phyloP scores from a whole-genome alignment of 2,113 vertebrate species.

The Tamias sibiricus region DNA sequence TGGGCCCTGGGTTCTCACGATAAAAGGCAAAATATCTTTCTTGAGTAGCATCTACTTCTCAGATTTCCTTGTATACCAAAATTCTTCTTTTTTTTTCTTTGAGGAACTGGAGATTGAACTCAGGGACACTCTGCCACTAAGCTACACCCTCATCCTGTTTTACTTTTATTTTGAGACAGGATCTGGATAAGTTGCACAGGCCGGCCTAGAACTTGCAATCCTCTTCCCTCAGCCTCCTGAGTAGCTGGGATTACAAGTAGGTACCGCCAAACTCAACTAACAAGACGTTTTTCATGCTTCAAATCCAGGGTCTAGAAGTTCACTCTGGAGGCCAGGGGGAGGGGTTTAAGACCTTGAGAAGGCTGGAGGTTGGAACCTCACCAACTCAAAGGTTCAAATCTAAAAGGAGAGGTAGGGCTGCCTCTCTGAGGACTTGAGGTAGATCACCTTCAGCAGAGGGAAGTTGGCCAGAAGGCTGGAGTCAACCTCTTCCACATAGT shows the following conservation, averaged over 20 bases:
- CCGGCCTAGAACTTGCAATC: too few relatives aligned
- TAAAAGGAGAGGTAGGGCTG: background rate
- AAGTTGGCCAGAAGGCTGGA: constrained; percentile 87
- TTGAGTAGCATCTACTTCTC: too few relatives aligned
- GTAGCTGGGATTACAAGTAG: too few relatives aligned
- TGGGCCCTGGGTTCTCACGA: background rate
- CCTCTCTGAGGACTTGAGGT: background rate
- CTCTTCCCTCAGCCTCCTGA: too few relatives aligned
- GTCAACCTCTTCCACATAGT: constrained; percentile 91
- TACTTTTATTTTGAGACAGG: too few relatives aligned
- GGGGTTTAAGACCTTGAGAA: background rate
- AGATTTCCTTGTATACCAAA: background rate
- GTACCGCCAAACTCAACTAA: too few relatives aligned
- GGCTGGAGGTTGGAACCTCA: too few relatives aligned
- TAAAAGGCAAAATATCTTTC: background rate
- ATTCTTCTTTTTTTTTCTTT: background rate
- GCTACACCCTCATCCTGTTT: too few relatives aligned
- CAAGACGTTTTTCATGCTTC: background rate
- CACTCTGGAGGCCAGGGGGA: accelerated
- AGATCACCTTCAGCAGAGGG: constrained; percentile 90
- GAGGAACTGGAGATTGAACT: too few relatives aligned
- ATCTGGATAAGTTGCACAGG: too few relatives aligned
- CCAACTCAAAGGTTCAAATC: background rate
- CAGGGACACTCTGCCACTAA: too few relatives aligned
- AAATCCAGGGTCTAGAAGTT: background rate